Conservation (phyloP, 2,888 invertebrate genomes). For the Agelastica alni region DNA sequence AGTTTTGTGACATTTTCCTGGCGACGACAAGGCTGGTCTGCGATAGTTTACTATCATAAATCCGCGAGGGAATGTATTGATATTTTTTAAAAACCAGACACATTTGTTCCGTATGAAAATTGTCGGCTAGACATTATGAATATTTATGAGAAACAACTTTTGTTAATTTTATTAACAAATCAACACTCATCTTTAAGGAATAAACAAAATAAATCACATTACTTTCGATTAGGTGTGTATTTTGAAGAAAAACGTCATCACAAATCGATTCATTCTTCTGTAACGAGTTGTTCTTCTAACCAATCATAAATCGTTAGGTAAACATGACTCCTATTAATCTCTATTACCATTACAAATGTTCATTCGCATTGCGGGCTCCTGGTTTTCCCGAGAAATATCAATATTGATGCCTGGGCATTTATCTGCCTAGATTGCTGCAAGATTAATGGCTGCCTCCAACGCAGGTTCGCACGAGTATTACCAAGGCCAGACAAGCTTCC, state of each 20-base stretch:
- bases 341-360: not conserved
- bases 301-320: not conserved
- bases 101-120: not conserved
- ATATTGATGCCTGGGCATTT: slow-evolving; percentile 20
- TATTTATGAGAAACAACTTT: slow-evolving; percentile 38
- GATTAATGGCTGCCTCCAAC: slow-evolving; percentile 3
- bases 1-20: slow-evolving; percentile 53
- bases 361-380: not conserved
- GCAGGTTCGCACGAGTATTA: not conserved
- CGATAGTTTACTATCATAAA: too few relatives aligned
- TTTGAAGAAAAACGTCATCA: not conserved
- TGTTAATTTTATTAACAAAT: not conserved
- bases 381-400: slow-evolving; percentile 13
- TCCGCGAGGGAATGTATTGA: too few relatives aligned
- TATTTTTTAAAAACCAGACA: too few relatives aligned
- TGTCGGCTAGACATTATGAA: not conserved
- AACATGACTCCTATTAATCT: not conserved
- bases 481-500: too few relatives aligned
- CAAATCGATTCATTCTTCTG: too few relatives aligned
- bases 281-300: not conserved
- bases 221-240: slow-evolving; percentile 7
- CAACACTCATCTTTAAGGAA: too few relatives aligned
- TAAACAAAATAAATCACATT: not conserved
- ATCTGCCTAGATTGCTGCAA: slow-evolving; percentile 7
- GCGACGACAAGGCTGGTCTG: slow-evolving; percentile 31